phyloP scores from a whole-genome alignment of 2,113 vertebrate species.

The Triplophysa tibetana region DNA sequence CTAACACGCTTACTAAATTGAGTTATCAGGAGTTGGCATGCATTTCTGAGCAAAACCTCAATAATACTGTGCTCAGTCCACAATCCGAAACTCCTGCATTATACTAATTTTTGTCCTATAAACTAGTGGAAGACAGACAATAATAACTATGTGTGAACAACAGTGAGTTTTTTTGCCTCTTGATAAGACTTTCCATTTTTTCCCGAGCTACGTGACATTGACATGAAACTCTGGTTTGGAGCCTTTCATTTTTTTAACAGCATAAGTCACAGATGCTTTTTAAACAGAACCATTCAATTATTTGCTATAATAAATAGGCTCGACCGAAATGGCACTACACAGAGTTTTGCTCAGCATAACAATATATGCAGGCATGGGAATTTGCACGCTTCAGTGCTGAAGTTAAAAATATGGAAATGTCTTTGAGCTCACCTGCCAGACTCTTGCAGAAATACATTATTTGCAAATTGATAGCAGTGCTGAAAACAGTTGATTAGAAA shows the following conservation, averaged over 20 bases:
- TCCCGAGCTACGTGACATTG: conserved; percentile 9
- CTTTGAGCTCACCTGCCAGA: conserved; percentile 37
- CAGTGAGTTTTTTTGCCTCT: conserved; percentile 11
- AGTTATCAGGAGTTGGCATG: conserved; percentile 27
- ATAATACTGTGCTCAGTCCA: conserved; percentile 10
- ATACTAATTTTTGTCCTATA: conserved; percentile 6
- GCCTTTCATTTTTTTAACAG: conserved; percentile 23
- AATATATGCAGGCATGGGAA: conserved; percentile 32
- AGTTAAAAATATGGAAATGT: conserved; percentile 36
- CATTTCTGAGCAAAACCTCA: conserved; percentile 6
- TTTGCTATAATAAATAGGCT: conserved; percentile 33
- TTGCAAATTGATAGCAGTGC: conserved; percentile 37
- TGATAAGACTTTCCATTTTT: conserved; percentile 27
- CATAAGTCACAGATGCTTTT: conserved; percentile 16
- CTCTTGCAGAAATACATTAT: conserved; percentile 23
- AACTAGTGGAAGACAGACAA: background rate
- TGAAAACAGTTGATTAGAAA: conserved; percentile 38
- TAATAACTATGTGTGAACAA: conserved; percentile 15
- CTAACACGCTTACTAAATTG: conserved; percentile 24
- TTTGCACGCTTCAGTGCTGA: conserved; percentile 31
- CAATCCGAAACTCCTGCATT: conserved; percentile 9
- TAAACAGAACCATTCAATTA: conserved; percentile 31
- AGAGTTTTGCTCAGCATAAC: conserved; percentile 30
- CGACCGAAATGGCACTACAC: background rate
- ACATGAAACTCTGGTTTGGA: conserved; percentile 24